Conservation (phyloP, 1,140 invertebrate species). For the Papilio machaon region DNA sequence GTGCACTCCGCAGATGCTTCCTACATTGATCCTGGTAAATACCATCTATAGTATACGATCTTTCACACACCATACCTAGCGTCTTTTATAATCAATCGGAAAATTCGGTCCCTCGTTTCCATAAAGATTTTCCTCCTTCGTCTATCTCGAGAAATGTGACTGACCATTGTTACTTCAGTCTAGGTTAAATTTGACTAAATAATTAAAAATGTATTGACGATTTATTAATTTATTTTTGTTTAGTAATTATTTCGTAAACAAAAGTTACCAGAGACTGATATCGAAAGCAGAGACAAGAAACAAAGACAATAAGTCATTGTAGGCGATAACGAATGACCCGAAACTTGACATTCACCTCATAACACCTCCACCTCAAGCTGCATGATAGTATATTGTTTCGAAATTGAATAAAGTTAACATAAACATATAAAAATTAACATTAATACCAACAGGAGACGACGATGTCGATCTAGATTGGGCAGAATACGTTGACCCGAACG, state of each 20-base stretch:
- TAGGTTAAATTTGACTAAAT: no score
- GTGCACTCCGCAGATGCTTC: slow-evolving; percentile 68
- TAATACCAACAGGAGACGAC: slow-evolving; percentile 64
- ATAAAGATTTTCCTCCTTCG: neutral
- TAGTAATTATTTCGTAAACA: neutral
- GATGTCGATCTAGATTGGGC: slow-evolving; percentile 67
- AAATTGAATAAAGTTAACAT: neutral
- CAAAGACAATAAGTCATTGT: neutral
- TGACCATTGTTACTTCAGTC: neutral
- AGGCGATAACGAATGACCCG: neutral
- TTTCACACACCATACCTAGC: neutral
- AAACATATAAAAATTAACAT: neutral
- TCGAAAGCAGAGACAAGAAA: neutral
- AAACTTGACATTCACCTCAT: neutral
- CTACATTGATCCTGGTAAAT: slow-evolving; percentile 71
- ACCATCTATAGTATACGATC: neutral
- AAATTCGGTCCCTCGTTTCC: neutral
- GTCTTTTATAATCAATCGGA: neutral
- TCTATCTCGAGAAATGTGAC: neutral
- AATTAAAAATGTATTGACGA: no score
- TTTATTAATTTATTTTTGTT: neutral
- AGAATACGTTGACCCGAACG: slow-evolving; percentile 70
- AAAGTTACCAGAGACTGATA: neutral
- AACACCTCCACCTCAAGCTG: no score
- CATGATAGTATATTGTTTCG: no score